A percentile compares a stretch with the other conserved stretches of the same genome.
Conservation (phyloP, 2,888 invertebrate genomes). For the Cepaea hortensis region DNA sequence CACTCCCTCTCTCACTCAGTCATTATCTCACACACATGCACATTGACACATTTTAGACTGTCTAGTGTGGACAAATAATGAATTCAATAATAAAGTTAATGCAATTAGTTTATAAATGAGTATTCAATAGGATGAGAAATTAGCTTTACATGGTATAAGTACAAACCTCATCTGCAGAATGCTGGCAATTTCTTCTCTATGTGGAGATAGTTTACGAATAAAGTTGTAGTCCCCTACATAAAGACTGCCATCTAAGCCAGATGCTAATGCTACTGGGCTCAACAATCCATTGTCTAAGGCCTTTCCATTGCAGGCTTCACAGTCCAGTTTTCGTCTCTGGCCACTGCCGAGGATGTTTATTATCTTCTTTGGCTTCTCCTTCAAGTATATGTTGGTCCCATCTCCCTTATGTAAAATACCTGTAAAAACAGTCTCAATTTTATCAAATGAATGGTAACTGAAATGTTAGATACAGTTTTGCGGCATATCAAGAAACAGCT, state of each 20-base stretch:
- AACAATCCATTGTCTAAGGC: slow-evolving; percentile 82
- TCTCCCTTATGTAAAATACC: slow-evolving; percentile 98
- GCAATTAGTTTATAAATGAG: too few relatives aligned
- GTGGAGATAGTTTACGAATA: slow-evolving; percentile 72
- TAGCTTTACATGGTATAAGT: neutral
- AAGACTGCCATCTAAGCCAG: slow-evolving; percentile 95
- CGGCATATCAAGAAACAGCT: too few relatives aligned
- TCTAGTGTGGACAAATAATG: too few relatives aligned
- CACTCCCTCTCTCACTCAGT: too few relatives aligned
- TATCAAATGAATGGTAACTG: neutral
- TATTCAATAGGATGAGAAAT: neutral
- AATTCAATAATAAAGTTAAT: too few relatives aligned
- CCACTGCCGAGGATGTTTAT: slow-evolving; percentile 80
- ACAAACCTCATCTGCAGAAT: slow-evolving; percentile 73
- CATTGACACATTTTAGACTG: too few relatives aligned
- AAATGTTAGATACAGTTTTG: neutral
- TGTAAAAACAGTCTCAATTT: slow-evolving; percentile 66
- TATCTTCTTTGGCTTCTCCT: slow-evolving; percentile 90
- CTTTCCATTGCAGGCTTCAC: slow-evolving; percentile 85
- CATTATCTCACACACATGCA: too few relatives aligned
- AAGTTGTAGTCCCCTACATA: slow-evolving; percentile 98
- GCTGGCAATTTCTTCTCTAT: slow-evolving; percentile 81
- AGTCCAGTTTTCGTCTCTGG: slow-evolving; percentile 86
- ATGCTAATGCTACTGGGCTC: slow-evolving; percentile 94
- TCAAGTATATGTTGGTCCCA: slow-evolving; percentile 94